These are phyloP conservation scores for Hypanus sabinus DNA, from an alignment of 2,113 vertebrate species.

Conservation along the genomic window DNA sequence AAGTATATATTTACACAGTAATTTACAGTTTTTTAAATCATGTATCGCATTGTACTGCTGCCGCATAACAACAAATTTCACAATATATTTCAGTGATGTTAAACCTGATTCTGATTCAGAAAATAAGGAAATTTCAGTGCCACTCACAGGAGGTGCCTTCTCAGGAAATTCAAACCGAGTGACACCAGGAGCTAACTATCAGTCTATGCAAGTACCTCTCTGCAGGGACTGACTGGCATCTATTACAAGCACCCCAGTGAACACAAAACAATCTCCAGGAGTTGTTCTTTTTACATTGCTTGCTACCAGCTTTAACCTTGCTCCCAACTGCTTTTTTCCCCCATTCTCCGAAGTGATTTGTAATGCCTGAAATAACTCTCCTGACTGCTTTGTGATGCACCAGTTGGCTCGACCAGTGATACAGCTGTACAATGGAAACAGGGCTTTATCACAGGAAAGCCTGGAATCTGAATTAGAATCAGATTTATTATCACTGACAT, in stretches of 20 bases:
- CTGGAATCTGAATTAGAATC: not conserved
- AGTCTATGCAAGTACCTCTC: not conserved
- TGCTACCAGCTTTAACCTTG: not conserved
- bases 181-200: not conserved
- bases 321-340: not conserved
- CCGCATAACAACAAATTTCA: too few relatives aligned
- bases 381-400: not conserved
- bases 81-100: too few relatives aligned
- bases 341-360: not conserved
- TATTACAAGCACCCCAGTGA: not conserved
- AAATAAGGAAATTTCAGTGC: too few relatives aligned
- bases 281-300: not conserved
- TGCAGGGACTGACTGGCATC: not conserved
- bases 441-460: not conserved
- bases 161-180: not conserved
- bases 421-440: not conserved
- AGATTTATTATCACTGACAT: too few relatives aligned
- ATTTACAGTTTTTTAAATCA: too few relatives aligned
- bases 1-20: too few relatives aligned
- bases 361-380: not conserved
- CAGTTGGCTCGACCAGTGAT: not conserved
- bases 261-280: not conserved
- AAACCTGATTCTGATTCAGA: too few relatives aligned
- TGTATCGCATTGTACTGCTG: too few relatives aligned
- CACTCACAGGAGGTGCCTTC: not conserved